Base-by-base conservation (phyloP, 2,888 invertebrate species). In the Lasioglossum malachurum region DNA sequence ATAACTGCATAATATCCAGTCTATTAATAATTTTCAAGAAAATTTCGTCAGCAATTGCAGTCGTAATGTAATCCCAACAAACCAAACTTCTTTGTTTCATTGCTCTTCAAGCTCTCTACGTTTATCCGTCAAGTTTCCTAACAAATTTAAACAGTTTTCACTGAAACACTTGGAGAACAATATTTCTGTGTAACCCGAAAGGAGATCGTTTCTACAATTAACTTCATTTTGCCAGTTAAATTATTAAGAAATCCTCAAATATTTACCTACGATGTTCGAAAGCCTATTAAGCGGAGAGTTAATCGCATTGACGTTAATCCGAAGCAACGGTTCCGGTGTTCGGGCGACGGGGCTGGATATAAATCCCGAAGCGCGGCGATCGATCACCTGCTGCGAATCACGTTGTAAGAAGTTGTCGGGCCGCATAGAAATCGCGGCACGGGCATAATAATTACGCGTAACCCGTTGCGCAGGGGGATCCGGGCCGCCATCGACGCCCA, bases 401-500 rank as follows among this genome's bases (percentile, higher is more conserved):
- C 31, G 31, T 64, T 31, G 19, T 64, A 64, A 35, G 49, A 57
- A 57, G n/a, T n/a, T 57, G 57, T 57, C 57, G n/a, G 4, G 12
- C 57, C 12, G 57, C 57, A 57, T 57, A n/a, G 57, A 67, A 82
- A 74, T 41, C 82, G 67, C 76, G 41, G 67, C 23, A 35, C n/a
- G 38, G 31, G 57, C 57, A 41, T 78, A 60, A 86, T 76, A 78
- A 86, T 86, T 67, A 49, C 27, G 41, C 69, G 67, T 53, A 74
- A 35, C 44, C 46, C 71, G 31, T 38, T 31, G n/a, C 57, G 4
- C 60, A 23, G 35, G 19, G 19, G 46, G 69, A 75, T 44, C 73
- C 49, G 8, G 35, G 71, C 53, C 27, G 19, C 8, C 57, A 81
- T 75, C 78, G 82, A 60, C 79, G 69, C 77, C 46, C 69, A 73